A percentile compares a stretch with the other conserved stretches of the same genome.
phyloP scores from a whole-genome alignment of 2,797 vertebrate genomes.

The Holocentrus rufus region DNA sequence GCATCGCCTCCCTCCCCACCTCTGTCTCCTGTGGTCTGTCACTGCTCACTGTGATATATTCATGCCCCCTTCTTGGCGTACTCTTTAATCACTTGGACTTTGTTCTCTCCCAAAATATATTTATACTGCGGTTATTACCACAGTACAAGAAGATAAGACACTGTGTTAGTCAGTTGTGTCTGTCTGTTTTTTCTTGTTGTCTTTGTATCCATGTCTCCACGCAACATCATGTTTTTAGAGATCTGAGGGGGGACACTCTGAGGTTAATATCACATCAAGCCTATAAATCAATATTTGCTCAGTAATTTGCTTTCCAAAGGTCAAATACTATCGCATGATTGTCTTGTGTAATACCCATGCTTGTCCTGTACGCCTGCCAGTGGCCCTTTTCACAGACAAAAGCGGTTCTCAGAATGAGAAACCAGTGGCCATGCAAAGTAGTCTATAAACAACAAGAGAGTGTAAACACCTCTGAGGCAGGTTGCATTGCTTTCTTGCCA shows the following conservation, averaged over 20 bases:
- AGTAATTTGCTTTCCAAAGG: slow-evolving; percentile 64
- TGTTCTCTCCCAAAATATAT: slow-evolving; percentile 26
- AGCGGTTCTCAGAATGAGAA: slow-evolving; percentile 37
- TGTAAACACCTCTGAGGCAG: slow-evolving; percentile 36
- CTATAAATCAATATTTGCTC: slow-evolving; percentile 64
- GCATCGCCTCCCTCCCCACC: slow-evolving; percentile 8
- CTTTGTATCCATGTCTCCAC: not conserved
- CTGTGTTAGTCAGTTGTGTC: slow-evolving; percentile 24
- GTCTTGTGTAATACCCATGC: slow-evolving; percentile 62
- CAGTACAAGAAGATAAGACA: slow-evolving; percentile 15
- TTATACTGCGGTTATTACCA: slow-evolving; percentile 24
- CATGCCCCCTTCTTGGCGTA: slow-evolving; percentile 31
- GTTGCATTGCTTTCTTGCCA: slow-evolving; percentile 42
- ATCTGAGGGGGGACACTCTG: not conserved
- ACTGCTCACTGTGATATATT: slow-evolving; percentile 12
- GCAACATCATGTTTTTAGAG: slow-evolving; percentile 4
- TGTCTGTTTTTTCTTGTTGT: slow-evolving; percentile 2
- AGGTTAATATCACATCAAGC: slow-evolving; percentile 19
- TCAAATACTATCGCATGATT: slow-evolving; percentile 58
- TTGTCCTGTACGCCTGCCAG: slow-evolving; percentile 58
- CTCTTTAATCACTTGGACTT: slow-evolving; percentile 53
- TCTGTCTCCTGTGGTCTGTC: slow-evolving; percentile 6
- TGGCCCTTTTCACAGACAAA: slow-evolving; percentile 43
- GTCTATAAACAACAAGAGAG: slow-evolving; percentile 30
- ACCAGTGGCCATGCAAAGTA: slow-evolving; percentile 41